These are phyloP conservation scores for Ellobium chinense DNA, from an alignment of 2,888 invertebrate genomes.

Conservation along the genomic window DNA sequence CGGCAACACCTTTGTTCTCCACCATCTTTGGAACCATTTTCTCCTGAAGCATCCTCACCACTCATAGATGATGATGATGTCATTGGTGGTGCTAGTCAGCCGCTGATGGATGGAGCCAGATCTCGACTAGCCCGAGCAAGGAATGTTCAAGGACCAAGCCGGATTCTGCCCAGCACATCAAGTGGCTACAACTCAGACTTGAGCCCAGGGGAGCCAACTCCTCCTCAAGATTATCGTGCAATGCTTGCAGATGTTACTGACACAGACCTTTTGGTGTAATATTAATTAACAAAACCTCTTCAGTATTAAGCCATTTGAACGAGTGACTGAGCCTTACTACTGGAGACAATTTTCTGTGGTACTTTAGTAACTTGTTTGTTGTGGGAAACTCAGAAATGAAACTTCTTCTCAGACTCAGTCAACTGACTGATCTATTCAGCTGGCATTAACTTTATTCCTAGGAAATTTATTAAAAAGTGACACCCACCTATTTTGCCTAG, in stretches of 20 bases:
- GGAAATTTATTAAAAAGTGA: too few species aligned
- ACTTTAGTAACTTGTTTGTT: too few species aligned
- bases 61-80: neutral
- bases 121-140: slow-evolving; percentile 38
- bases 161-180: slow-evolving; percentile 48
- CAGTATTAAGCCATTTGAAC: too few species aligned
- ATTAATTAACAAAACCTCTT: too few species aligned
- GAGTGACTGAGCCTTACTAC: too few species aligned
- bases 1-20: slow-evolving; percentile 1
- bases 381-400: too few species aligned
- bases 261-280: slow-evolving; percentile 42
- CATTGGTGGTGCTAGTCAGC: slow-evolving; percentile 26
- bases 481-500: too few species aligned
- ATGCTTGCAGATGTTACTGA: slow-evolving; percentile 62
- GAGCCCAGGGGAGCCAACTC: slow-evolving; percentile 38
- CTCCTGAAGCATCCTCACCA: neutral
- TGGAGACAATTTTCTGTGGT: too few species aligned
- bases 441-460: too few species aligned
- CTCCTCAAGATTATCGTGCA: slow-evolving; percentile 69
- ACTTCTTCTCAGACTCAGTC: too few species aligned
- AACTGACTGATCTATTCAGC: too few species aligned
- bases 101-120: slow-evolving; percentile 41
- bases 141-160: slow-evolving; percentile 53
- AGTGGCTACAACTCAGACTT: slow-evolving; percentile 60
- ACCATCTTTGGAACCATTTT: neutral